Percentiles rank a stretch among this genome's conserved stretches.
Conservation (phyloP, 2,113 vertebrate genomes). For the Anarrhichthys ocellatus region DNA sequence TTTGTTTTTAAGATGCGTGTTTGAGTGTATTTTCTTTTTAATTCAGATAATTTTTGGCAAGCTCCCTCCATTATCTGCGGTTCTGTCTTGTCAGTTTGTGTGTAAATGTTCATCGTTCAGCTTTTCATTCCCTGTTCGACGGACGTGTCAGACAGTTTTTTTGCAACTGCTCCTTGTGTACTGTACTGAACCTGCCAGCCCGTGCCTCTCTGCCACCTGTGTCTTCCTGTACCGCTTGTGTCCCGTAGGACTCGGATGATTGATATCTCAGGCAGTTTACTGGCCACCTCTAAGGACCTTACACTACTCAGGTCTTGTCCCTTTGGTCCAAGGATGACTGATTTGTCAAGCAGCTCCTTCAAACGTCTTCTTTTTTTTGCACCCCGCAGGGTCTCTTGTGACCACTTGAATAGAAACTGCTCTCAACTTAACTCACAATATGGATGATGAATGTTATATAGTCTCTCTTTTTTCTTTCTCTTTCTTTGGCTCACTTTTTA, state of each 20-base stretch:
- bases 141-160: slow-evolving; percentile 27
- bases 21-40: slow-evolving; percentile 9
- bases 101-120: slow-evolving; percentile 14
- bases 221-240: slow-evolving; percentile 44
- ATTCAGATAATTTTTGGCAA: slow-evolving; percentile 6
- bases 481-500: slow-evolving; percentile 26
- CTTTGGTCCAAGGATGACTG: slow-evolving; percentile 57
- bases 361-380: slow-evolving; percentile 21
- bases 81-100: slow-evolving; percentile 14
- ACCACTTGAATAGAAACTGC: slow-evolving; percentile 34
- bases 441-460: slow-evolving; percentile 47
- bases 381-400: slow-evolving; percentile 33
- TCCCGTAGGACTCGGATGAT: slow-evolving; percentile 69
- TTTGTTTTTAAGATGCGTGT: slow-evolving; percentile 36
- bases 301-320: slow-evolving; percentile 59
- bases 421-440: slow-evolving; percentile 45
- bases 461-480: slow-evolving; percentile 40
- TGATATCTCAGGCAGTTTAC: slow-evolving; percentile 74
- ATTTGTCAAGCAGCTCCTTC: slow-evolving; percentile 55
- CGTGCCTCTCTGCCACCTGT: slow-evolving; percentile 67
- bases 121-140: slow-evolving; percentile 34
- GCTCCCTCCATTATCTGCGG: neutral
- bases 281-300: slow-evolving; percentile 58
- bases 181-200: slow-evolving; percentile 54
- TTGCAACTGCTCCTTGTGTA: slow-evolving; percentile 24